Evolutionary conservation across 1,140 invertebrate species (phyloP), one percentile per base, ranked within the genome.

Genomic region (Aphelinus atriplicis): DNA sequence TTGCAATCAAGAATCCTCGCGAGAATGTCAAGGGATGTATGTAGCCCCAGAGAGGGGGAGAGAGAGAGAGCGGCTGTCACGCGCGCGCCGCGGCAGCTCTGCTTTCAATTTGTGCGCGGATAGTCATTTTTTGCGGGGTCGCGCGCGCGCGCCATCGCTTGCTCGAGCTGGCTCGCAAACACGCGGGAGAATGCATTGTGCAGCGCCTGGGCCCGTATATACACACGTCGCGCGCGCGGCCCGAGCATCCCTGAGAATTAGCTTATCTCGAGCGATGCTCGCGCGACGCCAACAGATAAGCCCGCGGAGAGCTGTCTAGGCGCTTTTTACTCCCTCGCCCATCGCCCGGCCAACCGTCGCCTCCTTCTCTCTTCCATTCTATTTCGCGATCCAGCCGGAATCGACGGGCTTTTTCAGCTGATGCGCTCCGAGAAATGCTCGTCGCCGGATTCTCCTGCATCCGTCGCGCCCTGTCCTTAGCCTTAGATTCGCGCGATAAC

Each of bases 21-120:
- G 83, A 81, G 83, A 83, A 84, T 81, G 79, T 75, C 76, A 79
- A 75, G 78, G 71, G 75, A 51, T 61, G 46, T 58, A 56, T 58
- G 47, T 51, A 68, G 50, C 51, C 9, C 9, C 51, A 6, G 51
- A 0, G 51, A 9, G 51, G 9, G 51, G 9, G 51, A 1, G 42
- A 78, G 78, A 80, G 79, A 78, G 79, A 78, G 80, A 79, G 65
- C 51, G 75, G 72, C 79, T 79, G 80, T 81, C 81, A 81, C 81
- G 4, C 4, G 51, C 81, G 82, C 83, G 80, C 80, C 81, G 80
- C 80, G 81, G 26, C 26, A 26, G 26, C 26, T 26, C 26, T 26
- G 82, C 83, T 84, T 84, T 84, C 84, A 84, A 85, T 84, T 83
- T 85, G 82, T 81, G 26, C 26, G 26, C 26, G 83, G 81, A 82